A percentile compares a stretch with the other conserved stretches of the same genome.
Conservation (phyloP, 1,140 invertebrate species). For the Antheraea pernyi region DNA sequence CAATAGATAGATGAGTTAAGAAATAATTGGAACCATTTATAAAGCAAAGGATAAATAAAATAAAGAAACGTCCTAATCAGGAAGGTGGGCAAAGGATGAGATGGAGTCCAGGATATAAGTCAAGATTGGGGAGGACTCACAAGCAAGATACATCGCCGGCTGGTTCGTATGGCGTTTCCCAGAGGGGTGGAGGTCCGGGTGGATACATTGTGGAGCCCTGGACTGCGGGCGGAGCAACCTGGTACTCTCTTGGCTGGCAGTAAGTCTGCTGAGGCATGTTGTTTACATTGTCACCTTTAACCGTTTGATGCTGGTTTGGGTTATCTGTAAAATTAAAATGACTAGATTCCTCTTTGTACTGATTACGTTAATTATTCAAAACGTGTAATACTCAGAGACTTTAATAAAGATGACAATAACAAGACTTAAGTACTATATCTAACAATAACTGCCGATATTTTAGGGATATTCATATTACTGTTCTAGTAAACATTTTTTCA, state of each 20-base stretch:
- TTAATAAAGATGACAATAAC: no score
- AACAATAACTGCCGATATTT: no score
- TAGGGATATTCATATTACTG: no score
- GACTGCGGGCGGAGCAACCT: conserved; percentile 45
- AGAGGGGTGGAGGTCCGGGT: conserved; percentile 51
- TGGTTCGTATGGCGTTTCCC: conserved; percentile 71
- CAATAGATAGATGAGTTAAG: background rate
- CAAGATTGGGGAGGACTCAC: conserved; percentile 69
- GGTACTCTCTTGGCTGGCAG: conserved; percentile 55
- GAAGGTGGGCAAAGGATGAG: conserved; percentile 17
- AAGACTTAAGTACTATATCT: no score
- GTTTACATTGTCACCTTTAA: conserved; percentile 80
- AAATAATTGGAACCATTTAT: conserved; percentile 6
- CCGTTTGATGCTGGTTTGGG: conserved; percentile 61
- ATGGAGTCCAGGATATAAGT: conserved; percentile 42
- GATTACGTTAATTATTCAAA: background rate
- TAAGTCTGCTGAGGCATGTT: conserved; percentile 66
- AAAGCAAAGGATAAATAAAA: conserved; percentile 17
- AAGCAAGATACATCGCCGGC: conserved; percentile 75
- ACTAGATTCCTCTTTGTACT: background rate
- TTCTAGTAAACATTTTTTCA: no score
- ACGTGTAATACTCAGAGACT: no score
- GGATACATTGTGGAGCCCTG: conserved; percentile 54
- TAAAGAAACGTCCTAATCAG: background rate
- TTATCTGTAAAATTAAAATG: conserved; percentile 70